A percentile compares a stretch with the other conserved stretches of the same genome.
Evolutionary conservation across 2,113 vertebrate genomes (phyloP).

Genomic region (Tetraodon nigroviridis): DNA sequence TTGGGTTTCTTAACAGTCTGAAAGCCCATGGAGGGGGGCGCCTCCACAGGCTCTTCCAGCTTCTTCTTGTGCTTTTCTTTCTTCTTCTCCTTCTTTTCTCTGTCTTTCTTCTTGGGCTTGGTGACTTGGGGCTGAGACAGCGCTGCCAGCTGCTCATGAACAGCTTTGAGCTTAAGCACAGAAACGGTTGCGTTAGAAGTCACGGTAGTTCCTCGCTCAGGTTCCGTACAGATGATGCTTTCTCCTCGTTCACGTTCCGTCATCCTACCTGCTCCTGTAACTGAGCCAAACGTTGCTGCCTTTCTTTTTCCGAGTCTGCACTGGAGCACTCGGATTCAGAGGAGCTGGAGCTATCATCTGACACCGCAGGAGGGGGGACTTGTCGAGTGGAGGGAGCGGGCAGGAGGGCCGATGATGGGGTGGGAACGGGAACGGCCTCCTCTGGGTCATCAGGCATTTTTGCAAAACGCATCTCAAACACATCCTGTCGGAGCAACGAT

Average conservation of each 20-base stretch:
- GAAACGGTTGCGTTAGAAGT: slow-evolving; percentile 14
- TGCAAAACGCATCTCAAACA: slow-evolving; percentile 95
- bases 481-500: slow-evolving; percentile 72
- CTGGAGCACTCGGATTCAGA: slow-evolving; percentile 87
- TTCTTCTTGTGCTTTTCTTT: slow-evolving; percentile 83
- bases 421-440: slow-evolving; percentile 74
- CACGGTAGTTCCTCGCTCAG: slow-evolving; percentile 10
- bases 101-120: slow-evolving; percentile 95
- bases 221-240: slow-evolving; percentile 33
- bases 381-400: slow-evolving; percentile 73
- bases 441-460: slow-evolving; percentile 93
- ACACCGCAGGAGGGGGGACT: slow-evolving; percentile 77
- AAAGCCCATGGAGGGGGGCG: slow-evolving; percentile 47
- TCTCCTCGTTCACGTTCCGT: slow-evolving; percentile 40
- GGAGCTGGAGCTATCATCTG: slow-evolving; percentile 85
- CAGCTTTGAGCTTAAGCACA: slow-evolving; percentile 83
- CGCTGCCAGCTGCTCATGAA: slow-evolving; percentile 92
- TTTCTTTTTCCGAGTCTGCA: slow-evolving; percentile 85
- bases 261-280: slow-evolving; percentile 88
- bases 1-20: slow-evolving; percentile 64
- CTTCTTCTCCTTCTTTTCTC: slow-evolving; percentile 89
- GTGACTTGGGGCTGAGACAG: slow-evolving; percentile 88
- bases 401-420: slow-evolving; percentile 79
- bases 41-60: slow-evolving; percentile 73
- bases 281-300: slow-evolving; percentile 86